Percentiles rank a stretch among this genome's conserved stretches.
phyloP scores from a whole-genome alignment of 1,140 invertebrate species.

The Trichogramma pretiosum region DNA sequence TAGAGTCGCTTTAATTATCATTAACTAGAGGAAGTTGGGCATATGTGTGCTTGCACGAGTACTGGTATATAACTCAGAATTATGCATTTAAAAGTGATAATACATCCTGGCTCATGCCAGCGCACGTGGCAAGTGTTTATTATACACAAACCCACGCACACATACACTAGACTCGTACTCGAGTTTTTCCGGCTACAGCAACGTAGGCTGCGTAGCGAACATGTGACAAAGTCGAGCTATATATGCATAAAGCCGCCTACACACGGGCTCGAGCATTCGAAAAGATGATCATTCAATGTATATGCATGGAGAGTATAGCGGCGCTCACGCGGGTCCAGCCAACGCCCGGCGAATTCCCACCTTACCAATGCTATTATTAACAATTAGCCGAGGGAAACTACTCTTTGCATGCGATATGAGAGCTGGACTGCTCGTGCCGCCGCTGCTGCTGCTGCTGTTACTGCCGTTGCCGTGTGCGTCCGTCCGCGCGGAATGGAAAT shows the following conservation, averaged over 20 bases:
- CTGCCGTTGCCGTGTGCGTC: too few species aligned
- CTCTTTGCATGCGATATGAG: constrained; percentile 43
- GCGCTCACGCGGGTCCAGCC: constrained; percentile 22
- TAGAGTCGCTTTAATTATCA: constrained; percentile 45
- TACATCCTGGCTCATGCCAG: constrained; percentile 23
- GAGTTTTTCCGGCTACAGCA: too few species aligned
- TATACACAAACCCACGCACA: too few species aligned
- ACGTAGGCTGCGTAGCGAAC: too few species aligned
- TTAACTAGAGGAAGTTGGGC: constrained; percentile 34
- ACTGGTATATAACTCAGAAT: constrained; percentile 44
- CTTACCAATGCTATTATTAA: constrained; percentile 49
- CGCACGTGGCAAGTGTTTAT: constrained; percentile 21
- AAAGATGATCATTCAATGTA: too few species aligned
- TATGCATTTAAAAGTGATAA: constrained; percentile 43
- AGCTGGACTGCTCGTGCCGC: constrained; percentile 31
- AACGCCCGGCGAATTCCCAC: constrained; percentile 45
- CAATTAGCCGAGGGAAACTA: constrained; percentile 48
- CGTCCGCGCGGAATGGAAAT: constrained; percentile 45
- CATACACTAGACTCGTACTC: too few species aligned
- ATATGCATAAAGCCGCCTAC: too few species aligned
- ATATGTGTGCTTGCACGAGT: not conserved
- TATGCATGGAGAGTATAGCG: constrained; percentile 11
- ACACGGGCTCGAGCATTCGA: too few species aligned
- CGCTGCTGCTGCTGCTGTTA: too few species aligned
- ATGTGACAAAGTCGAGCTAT: too few species aligned